Conservation (phyloP, 1,140 invertebrate species). For the Wasmannia auropunctata region DNA sequence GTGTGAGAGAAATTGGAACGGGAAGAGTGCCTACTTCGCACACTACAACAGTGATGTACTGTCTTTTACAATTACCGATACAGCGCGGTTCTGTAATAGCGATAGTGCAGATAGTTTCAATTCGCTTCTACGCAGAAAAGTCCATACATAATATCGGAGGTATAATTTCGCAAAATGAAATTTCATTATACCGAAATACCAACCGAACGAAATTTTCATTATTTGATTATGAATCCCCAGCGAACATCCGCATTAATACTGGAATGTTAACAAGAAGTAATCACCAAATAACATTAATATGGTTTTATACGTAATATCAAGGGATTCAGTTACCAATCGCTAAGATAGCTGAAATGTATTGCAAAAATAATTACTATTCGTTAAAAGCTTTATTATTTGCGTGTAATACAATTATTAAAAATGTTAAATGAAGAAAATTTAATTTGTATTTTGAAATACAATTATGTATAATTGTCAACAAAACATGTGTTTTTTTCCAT, state of each 20-base stretch:
- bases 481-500: neutral
- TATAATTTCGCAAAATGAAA: conserved; percentile 35
- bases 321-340: neutral
- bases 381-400: neutral
- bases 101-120: conserved; percentile 16
- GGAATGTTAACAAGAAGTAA: conserved; percentile 44
- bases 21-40: neutral
- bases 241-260: conserved; percentile 17
- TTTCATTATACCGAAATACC: conserved; percentile 52
- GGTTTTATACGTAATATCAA: conserved; percentile 15
- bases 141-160: conserved; percentile 5
- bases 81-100: neutral
- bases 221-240: conserved; percentile 33
- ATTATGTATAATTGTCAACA: neutral
- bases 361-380: neutral
- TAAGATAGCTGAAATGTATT: neutral
- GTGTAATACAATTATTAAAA: neutral
- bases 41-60: conserved; percentile 65
- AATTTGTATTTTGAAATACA: neutral
- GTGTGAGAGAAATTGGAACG: conserved; percentile 15
- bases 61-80: conserved; percentile 65
- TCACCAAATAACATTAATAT: conserved; percentile 44
- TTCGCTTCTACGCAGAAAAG: conserved; percentile 14
- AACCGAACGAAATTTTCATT: conserved; percentile 46
- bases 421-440: neutral